Evolutionary conservation across 2,888 invertebrate genomes (phyloP).

Genomic region (Halocaridina rubra): DNA sequence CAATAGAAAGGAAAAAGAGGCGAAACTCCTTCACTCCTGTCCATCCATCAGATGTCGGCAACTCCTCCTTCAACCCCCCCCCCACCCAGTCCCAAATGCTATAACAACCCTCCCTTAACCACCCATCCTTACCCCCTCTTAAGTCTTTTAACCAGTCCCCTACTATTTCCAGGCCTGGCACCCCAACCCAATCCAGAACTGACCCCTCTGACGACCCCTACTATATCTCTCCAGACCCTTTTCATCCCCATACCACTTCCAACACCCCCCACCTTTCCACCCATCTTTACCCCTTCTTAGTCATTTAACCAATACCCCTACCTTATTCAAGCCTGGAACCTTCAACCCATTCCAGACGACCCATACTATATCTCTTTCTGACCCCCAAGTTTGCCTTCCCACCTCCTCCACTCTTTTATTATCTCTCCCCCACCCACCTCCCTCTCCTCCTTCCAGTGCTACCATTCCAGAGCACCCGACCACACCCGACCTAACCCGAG

Average conservation of each 20-base stretch:
- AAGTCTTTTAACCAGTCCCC: too few species aligned
- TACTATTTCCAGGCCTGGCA: too few species aligned
- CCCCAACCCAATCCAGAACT: too few species aligned
- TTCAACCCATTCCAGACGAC: not conserved
- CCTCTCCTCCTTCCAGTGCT: not conserved
- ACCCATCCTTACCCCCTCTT: too few species aligned
- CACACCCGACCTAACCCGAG: conserved; percentile 24
- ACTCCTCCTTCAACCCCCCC: conserved; percentile 44
- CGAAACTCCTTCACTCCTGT: conserved; percentile 45
- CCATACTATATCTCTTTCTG: not conserved
- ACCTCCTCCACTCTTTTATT: not conserved
- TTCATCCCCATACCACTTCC: too few species aligned
- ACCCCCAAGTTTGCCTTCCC: not conserved
- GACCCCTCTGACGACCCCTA: too few species aligned
- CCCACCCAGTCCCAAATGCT: conserved; percentile 15
- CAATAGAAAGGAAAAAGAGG: conserved; percentile 55
- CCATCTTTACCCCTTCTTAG: not conserved
- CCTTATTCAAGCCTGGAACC: too few species aligned
- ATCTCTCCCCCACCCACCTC: not conserved
- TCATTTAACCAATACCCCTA: not conserved
- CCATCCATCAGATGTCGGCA: conserved; percentile 56
- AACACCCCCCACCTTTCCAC: not conserved
- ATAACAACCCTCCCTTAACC: not conserved
- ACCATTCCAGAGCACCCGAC: too few species aligned
- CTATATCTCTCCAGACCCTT: too few species aligned